These are phyloP conservation scores for Phasia obesa DNA, from an alignment of 2,888 invertebrate species.

Conservation along the genomic window DNA sequence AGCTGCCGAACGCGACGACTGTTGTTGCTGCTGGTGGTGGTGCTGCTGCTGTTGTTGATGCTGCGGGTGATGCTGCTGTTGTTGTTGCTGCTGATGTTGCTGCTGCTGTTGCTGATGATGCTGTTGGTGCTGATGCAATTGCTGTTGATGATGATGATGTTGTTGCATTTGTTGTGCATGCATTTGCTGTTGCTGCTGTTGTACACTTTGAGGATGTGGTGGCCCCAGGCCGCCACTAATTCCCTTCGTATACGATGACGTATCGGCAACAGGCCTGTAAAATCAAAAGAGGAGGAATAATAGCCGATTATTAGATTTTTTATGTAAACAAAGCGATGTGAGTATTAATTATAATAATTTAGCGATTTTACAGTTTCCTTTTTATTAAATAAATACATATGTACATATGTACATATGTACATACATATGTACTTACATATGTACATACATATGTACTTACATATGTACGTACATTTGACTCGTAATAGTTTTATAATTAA, in stretches of 20 bases:
- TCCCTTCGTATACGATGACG: conserved; percentile 81
- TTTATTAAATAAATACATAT: no score
- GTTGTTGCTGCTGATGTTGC: conserved; percentile 75
- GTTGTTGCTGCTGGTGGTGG: conserved; percentile 75
- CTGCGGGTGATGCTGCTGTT: conserved; percentile 74
- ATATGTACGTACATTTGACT: no score
- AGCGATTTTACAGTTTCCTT: no score
- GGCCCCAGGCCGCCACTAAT: conserved; percentile 76
- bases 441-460: background rate
- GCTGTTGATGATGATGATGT: conserved; percentile 76
- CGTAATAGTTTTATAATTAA: no score
- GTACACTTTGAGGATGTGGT: conserved; percentile 74
- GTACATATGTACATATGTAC: background rate
- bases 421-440: background rate
- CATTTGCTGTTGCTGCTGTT: conserved; percentile 75
- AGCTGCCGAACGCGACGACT: conserved; percentile 81
- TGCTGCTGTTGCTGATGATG: conserved; percentile 72
- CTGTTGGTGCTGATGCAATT: conserved; percentile 70
- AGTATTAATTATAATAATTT: no score
- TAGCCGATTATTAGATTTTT: conserved; percentile 79
- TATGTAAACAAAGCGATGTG: conserved; percentile 70
- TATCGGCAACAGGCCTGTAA: conserved; percentile 81
- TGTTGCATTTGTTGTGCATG: conserved; percentile 74
- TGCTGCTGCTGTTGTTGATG: conserved; percentile 76
- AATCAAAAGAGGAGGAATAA: conserved; percentile 78